Evolutionary conservation across 2,888 invertebrate genomes (phyloP), one percentile per base, ranked within the genome.

Genomic region (Xestia xanthographa): DNA sequence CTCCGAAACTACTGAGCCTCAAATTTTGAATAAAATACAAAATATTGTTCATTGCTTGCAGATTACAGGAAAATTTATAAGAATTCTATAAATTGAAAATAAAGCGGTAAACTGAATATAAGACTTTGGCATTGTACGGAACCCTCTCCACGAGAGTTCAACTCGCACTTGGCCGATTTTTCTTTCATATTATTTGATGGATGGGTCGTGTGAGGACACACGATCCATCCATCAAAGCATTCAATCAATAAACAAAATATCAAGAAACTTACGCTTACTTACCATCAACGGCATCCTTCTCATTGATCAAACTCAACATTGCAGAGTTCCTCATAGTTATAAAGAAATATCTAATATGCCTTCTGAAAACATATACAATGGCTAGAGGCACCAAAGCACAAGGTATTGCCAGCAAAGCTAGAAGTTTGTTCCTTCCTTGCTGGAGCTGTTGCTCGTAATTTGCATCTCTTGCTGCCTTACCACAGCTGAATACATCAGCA

Each of bases 311-410:
- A 43, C 97, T 97, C 72, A 97, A 78, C 81, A 97, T 91, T 0
- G 97, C 96, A 0, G 97, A 97, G 78, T 97, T 97, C 87, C 97
- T 97, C 34, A 97, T 87, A 0, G 96, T 97, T 14, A 97, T 96
- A 63, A 95, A 95, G 83, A 97, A 97, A 87, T 97, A 97, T 85
- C 96, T 96, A 88, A 97, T 96, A 78, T 97, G 97, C 81, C 97
- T 97, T 70, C 96, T 93, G 17, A 92, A 95, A 0, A 92, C 5
- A 68, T 87, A 95, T 0, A 87, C 58, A 0, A 93, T 60, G 0
- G 87, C 76, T 20, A 93, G 34, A 0, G 94, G 91, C 0, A 95
- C 4, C 9, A 94, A 1, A 0, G 92, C 0, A 0, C 85, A 81
- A 0, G 94, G 94, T 69, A 95, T 83, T 0, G 88, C 45, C 0